Base-by-base conservation (phyloP, 92 coral and sea anemone genomes). In the Epizoanthus illoricatus region DNA sequence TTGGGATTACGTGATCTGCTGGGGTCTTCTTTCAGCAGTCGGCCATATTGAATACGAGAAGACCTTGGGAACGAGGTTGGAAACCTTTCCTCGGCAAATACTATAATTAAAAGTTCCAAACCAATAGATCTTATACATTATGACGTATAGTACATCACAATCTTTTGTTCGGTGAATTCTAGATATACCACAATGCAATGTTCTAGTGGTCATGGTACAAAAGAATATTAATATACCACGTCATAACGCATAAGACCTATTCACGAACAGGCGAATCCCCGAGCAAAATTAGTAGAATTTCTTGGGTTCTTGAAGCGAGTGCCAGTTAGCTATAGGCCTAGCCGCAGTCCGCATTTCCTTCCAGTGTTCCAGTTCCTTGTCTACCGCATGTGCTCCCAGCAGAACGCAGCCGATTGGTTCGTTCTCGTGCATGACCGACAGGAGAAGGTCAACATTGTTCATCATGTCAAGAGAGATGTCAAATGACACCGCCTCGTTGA, bases 351-450 rank as follows among this genome's bases (percentile, higher is more conserved):
- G 90, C 80, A 94, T 90, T 79, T 85, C 89, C 49, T 85, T 81
- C 98, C 98, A 94, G 21, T 92, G 98, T 41, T 89, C 84, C 65
- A 84, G 75, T 75, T 90, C 94, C 74, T 86, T 92, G 7, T 85
- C 97, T 3, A 75, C 86, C n/a, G 97, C 88, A 54, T 90, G 88
- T 3, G 90, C 94, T 19, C 97, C 98, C 70, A 94, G 89, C 71
- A 90, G 87, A 56, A 92, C 94, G 54, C 94, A 94, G 15, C 98
- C 98, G 7, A 94, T 81, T n/a, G 93, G 83, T 76, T 92, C 90
- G 74, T 90, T 92, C 62, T 90, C 97, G 62, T 94, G 98, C 92
- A 94, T 88, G n/a, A 94, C 98, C 13, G 98, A 92, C 82, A 94
- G 75, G 41, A 94, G 81, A 28, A 94, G 76, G 54, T 91, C 98